Evolutionary conservation across 2,888 invertebrate species (phyloP).

Genomic region (Campoplex nolae): DNA sequence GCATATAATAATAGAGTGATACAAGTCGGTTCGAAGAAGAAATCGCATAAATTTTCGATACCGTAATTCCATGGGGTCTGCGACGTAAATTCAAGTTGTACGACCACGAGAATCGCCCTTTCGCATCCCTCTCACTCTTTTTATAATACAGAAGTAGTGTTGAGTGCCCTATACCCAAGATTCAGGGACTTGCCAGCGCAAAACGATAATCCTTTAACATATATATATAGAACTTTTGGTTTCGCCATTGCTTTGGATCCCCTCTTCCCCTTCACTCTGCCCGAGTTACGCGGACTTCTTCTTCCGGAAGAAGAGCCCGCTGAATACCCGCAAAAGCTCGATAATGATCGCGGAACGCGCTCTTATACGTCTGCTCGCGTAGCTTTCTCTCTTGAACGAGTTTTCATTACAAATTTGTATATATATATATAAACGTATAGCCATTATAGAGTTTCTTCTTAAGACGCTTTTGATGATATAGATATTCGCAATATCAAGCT

Average conservation of each 20-base stretch:
- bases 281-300: slow-evolving; percentile 64
- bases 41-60: slow-evolving; percentile 81
- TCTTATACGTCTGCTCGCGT: slow-evolving; percentile 28
- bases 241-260: slow-evolving; percentile 50
- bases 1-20: background rate
- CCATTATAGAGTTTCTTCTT: slow-evolving; percentile 10
- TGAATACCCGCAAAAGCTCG: slow-evolving; percentile 65
- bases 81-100: slow-evolving; percentile 83
- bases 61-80: slow-evolving; percentile 81
- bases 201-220: slow-evolving; percentile 79
- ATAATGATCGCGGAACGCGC: slow-evolving; percentile 65
- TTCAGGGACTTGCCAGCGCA: slow-evolving; percentile 82
- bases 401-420: slow-evolving; percentile 45
- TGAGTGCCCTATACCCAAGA: slow-evolving; percentile 74
- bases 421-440: slow-evolving; percentile 26
- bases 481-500: slow-evolving; percentile 32
- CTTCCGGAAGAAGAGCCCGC: slow-evolving; percentile 65
- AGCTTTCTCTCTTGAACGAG: slow-evolving; percentile 47
- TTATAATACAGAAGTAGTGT: slow-evolving; percentile 69
- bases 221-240: slow-evolving; percentile 48
- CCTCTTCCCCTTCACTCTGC: background rate
- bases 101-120: slow-evolving; percentile 71
- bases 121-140: slow-evolving; percentile 44
- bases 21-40: slow-evolving; percentile 63
- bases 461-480: slow-evolving; percentile 2